Percentiles rank a stretch among this genome's conserved stretches.
These are phyloP conservation scores for Bicyclus anynana DNA, from an alignment of 1,140 invertebrate genomes.

Conservation along the genomic window DNA sequence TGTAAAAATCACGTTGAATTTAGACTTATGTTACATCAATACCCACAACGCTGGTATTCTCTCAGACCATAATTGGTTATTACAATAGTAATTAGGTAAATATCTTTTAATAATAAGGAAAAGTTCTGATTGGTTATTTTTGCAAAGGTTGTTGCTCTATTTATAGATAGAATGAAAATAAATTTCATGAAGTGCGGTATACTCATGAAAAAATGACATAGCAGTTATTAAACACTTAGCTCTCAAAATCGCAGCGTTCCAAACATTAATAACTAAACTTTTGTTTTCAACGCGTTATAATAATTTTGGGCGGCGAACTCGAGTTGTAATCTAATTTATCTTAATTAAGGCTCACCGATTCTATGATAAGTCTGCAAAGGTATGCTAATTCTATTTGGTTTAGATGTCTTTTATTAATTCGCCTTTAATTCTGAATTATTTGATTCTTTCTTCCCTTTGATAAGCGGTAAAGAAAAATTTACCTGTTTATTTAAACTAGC, in stretches of 20 bases:
- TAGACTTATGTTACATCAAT: too few relatives aligned
- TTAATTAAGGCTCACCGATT: conserved; percentile 3
- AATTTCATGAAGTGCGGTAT: too few relatives aligned
- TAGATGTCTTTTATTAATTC: not conserved
- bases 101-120: too few relatives aligned
- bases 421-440: not conserved
- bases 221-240: not conserved
- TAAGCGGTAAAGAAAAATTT: too few relatives aligned
- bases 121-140: too few relatives aligned
- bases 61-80: too few relatives aligned
- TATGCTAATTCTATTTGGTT: not conserved
- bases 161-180: too few relatives aligned
- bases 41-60: too few relatives aligned
- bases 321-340: conserved; percentile 3
- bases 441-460: not conserved
- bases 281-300: not conserved
- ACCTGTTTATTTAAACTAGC: too few relatives aligned
- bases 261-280: not conserved
- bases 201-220: not conserved
- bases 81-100: too few relatives aligned
- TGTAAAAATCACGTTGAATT: too few relatives aligned
- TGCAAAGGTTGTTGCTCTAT: too few relatives aligned
- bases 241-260: not conserved
- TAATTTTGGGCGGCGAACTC: not conserved
- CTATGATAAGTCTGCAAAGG: not conserved